Base-by-base conservation (phyloP, 1,140 invertebrate genomes). In the Drosophila aff. region DNA sequence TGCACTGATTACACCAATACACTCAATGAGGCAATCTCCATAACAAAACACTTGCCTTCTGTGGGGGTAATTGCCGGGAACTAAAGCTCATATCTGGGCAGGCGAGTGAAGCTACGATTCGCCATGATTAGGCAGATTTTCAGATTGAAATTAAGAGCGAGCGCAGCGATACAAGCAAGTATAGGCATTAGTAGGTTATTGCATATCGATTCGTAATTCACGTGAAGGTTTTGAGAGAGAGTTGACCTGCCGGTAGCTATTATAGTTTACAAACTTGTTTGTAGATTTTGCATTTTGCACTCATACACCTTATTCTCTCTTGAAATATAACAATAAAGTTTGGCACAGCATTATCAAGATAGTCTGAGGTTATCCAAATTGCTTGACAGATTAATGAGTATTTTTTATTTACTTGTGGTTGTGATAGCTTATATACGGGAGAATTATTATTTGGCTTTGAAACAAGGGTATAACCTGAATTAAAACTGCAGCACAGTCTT, bases 1-100 rank as follows among this genome's bases (percentile, higher is more conserved):
- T 59, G 26, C 52, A 59, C 41, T 73, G 47, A 71, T 67, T 72
- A 58, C 52, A 46, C 31, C n/a, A n/a, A n/a, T n/a, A n/a, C n/a
- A 9, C 53, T 57, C 36, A 31, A 21, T 57, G 26, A 13, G 31
- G n/a, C 63, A 55, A 71, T 71, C 64, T 71, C 67, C 67, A 57
- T 68, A 68, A 71, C 49, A 71, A 68, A 57, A 31, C 47, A 67
- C 23, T 53, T 23, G 66, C 13, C 31, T 64, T 38, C 61, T 63
- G 33, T 9, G n/a, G 26, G 21, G 47, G 67, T 55, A 71, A 71
- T 71, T 71, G 64, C 38, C 67, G 23, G n/a, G 40, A 41, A 33
- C 26, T 31, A 16, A 15, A 23, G 21, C 10, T 40, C 31, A 46
- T 26, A 38, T 47, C 41, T 66, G 31, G 10, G 16, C 28, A 36